phyloP scores from a whole-genome alignment of 2,797 vertebrate species.

The Linurgus olivaceus region DNA sequence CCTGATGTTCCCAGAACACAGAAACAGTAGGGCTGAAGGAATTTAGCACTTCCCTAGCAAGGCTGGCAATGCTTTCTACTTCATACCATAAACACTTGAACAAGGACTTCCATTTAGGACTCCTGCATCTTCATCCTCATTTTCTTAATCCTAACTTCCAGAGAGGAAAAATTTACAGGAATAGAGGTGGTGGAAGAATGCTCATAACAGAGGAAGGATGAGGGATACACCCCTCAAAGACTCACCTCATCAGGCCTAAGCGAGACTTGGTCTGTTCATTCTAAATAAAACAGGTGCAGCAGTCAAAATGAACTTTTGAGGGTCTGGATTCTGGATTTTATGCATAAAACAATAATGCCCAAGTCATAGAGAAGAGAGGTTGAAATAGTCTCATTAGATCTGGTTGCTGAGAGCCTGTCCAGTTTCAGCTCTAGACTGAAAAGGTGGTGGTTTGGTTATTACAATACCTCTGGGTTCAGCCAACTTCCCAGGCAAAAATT shows the following conservation, averaged over 20 bases:
- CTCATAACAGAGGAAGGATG: not conserved
- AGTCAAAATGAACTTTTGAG: not conserved
- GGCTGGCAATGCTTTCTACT: not conserved
- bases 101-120: not conserved
- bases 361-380: not conserved
- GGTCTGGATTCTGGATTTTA: not conserved
- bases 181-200: not conserved
- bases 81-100: not conserved
- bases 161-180: not conserved
- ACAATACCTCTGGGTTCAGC: not conserved
- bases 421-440: not conserved
- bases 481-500: not conserved
- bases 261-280: not conserved
- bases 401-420: not conserved
- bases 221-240: not conserved
- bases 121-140: not conserved
- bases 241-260: not conserved
- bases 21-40: not conserved
- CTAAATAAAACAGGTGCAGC: not conserved
- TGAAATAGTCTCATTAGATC: not conserved
- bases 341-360: not conserved
- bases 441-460: not conserved
- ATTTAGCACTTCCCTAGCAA: not conserved
- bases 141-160: not conserved
- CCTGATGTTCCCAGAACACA: not conserved